These are phyloP conservation scores for Ridgeia piscesae DNA, from an alignment of 1,140 invertebrate species.

Conservation along the genomic window DNA sequence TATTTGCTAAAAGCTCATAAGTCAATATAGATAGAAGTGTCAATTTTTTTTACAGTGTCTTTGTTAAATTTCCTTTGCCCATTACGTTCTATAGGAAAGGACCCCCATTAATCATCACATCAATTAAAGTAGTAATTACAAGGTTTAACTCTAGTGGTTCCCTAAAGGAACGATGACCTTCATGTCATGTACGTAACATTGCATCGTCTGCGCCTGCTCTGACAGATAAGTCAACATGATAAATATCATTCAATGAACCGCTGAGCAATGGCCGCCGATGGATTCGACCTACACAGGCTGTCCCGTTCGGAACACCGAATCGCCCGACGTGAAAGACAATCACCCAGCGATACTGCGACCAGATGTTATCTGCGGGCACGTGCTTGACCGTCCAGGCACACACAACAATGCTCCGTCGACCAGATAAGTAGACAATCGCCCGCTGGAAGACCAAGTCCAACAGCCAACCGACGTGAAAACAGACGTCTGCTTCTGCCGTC, in stretches of 20 bases:
- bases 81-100: not conserved
- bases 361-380: not conserved
- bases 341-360: not conserved
- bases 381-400: not conserved
- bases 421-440: not conserved
- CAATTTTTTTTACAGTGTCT: not conserved
- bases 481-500: not conserved
- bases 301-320: not conserved
- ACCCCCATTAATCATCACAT: not conserved
- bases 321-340: not conserved
- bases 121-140: not conserved
- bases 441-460: not conserved
- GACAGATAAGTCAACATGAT: not conserved
- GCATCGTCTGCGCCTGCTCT: not conserved
- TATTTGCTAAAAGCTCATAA: too few relatives aligned
- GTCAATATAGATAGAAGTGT: not conserved
- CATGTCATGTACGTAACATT: not conserved
- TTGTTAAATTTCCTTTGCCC: not conserved
- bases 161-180: not conserved
- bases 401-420: not conserved
- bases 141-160: not conserved
- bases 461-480: not conserved
- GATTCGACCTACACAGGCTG: not conserved
- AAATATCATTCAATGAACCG: not conserved
- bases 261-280: not conserved